Conservation (phyloP, 1,140 invertebrate species). For the Cyclargus thomasi region DNA sequence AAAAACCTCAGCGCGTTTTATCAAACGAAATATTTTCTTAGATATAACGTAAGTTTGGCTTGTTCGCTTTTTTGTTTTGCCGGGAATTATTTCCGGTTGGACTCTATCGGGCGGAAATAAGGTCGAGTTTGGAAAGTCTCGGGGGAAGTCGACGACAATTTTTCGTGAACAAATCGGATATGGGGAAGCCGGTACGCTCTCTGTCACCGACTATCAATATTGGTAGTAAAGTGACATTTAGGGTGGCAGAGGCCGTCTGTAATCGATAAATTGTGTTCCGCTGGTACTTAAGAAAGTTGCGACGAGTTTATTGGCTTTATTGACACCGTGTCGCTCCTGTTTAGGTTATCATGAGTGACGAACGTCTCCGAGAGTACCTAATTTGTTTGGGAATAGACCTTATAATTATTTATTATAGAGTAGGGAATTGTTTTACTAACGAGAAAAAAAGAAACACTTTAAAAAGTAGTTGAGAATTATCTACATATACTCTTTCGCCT, state of each 20-base stretch:
- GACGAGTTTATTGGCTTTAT: constrained; percentile 64
- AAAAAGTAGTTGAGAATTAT: too few relatives aligned
- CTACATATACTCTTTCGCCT: too few relatives aligned
- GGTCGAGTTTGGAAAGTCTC: constrained; percentile 26
- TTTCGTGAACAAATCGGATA: constrained; percentile 35
- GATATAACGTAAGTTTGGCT: constrained; percentile 54
- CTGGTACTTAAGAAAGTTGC: constrained; percentile 61
- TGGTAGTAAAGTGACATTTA: constrained; percentile 61
- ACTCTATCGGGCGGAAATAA: constrained; percentile 32
- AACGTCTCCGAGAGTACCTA: neutral
- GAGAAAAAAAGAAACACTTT: too few relatives aligned
- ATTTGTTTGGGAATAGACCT: constrained; percentile 12
- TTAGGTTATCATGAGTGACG: constrained; percentile 30
- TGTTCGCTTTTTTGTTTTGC: constrained; percentile 29
- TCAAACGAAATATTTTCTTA: constrained; percentile 62
- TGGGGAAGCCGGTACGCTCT: constrained; percentile 45
- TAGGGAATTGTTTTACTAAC: too few relatives aligned
- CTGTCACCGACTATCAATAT: constrained; percentile 71
- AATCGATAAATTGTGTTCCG: constrained; percentile 68
- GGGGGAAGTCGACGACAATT: constrained; percentile 21
- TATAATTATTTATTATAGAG: neutral
- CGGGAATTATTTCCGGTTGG: constrained; percentile 7
- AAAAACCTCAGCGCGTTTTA: constrained; percentile 58
- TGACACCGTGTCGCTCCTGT: constrained; percentile 48
- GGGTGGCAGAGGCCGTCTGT: constrained; percentile 60